Evolutionary conservation across 2,113 vertebrate species (phyloP).

Genomic region (Oryzias celebensis): DNA sequence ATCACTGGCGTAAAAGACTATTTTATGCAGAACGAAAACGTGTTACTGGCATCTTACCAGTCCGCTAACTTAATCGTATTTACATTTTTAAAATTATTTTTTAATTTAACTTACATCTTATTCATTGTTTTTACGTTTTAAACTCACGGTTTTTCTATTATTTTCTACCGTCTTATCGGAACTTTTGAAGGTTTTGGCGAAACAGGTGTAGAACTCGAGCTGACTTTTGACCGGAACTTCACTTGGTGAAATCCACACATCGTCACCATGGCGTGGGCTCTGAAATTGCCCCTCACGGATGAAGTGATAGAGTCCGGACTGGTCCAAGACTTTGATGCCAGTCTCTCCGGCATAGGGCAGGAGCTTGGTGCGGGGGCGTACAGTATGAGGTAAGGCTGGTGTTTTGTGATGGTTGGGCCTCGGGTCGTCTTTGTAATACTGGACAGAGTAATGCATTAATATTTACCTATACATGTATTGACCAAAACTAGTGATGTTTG

Average conservation of each 20-base stretch:
- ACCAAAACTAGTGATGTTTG: too few relatives aligned
- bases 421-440: too few relatives aligned
- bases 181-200: constrained; percentile 17
- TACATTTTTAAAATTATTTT: too few relatives aligned
- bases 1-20: too few relatives aligned
- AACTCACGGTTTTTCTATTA: neutral
- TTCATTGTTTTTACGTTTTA: neutral
- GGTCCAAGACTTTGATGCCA: constrained; percentile 97
- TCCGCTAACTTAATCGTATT: too few relatives aligned
- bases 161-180: neutral
- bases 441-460: too few relatives aligned
- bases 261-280: constrained; percentile 90
- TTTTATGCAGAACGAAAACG: too few relatives aligned
- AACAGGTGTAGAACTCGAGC: constrained; percentile 4
- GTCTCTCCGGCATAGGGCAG: constrained; percentile 95
- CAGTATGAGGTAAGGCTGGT: constrained; percentile 90
- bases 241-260: constrained; percentile 21
- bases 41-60: too few relatives aligned
- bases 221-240: constrained; percentile 29
- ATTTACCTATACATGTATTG: too few relatives aligned
- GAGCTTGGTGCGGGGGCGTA: constrained; percentile 96
- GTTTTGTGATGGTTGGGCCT: too few relatives aligned
- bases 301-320: constrained; percentile 97
- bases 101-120: too few relatives aligned
- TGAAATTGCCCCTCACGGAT: constrained; percentile 93